Evolutionary conservation across 2,113 vertebrate genomes (phyloP).

Genomic region (Mobula hypostoma): DNA sequence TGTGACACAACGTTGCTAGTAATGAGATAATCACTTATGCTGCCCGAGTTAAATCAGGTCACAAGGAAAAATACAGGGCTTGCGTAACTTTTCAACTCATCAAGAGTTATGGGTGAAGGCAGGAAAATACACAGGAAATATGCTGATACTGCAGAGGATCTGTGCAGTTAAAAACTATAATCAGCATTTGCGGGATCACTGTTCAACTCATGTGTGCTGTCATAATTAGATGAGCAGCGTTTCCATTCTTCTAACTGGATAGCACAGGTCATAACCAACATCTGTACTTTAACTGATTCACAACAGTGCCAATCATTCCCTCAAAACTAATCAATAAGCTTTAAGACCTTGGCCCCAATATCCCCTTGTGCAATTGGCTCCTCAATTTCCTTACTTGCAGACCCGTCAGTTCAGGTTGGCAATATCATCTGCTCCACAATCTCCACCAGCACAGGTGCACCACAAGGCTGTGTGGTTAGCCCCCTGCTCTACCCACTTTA

Average conservation of each 20-base stretch:
- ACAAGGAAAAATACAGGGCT: neutral
- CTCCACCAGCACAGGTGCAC: no score
- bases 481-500: no score
- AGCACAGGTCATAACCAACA: neutral
- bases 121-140: conserved; percentile 23
- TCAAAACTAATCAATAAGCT: no score
- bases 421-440: no score
- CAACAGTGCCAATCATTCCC: neutral
- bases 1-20: neutral
- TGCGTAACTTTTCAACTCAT: neutral
- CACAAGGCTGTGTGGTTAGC: no score
- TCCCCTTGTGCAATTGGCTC: no score
- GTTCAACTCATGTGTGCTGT: neutral
- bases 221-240: neutral
- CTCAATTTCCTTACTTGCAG: no score
- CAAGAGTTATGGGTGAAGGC: neutral
- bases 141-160: neutral
- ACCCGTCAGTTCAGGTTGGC: no score
- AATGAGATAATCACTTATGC: neutral
- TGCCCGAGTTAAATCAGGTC: neutral
- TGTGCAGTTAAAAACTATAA: neutral
- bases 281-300: neutral
- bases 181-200: neutral
- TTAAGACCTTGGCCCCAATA: no score
- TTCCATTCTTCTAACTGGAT: neutral